phyloP scores from a whole-genome alignment of 2,113 vertebrate genomes.

The Paradisaea rubra region DNA sequence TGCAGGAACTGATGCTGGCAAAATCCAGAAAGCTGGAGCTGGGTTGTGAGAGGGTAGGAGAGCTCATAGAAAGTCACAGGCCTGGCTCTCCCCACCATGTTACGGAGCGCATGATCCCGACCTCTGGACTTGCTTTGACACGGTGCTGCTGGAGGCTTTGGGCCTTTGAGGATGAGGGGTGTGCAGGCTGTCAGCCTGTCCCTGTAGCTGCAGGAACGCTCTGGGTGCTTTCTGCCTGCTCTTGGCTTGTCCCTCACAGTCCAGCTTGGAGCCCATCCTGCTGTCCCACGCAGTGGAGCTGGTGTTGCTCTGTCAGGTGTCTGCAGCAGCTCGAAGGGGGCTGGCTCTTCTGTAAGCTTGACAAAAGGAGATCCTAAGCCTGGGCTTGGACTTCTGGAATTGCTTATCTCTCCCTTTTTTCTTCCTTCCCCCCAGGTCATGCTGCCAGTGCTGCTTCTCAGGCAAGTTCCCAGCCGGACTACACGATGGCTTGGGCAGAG shows the following conservation, averaged over 20 bases:
- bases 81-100: neutral
- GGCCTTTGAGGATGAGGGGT: neutral
- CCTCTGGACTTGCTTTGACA: neutral
- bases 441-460: constrained; percentile 84
- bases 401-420: neutral
- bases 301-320: neutral
- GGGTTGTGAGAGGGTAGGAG: neutral
- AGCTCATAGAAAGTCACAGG: fast-evolving
- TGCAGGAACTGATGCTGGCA: neutral
- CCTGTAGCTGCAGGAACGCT: neutral
- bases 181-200: neutral
- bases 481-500: constrained; percentile 94
- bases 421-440: constrained; percentile 77
- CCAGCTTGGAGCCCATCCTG: neutral
- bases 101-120: fast-evolving
- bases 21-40: neutral
- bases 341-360: neutral
- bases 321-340: neutral
- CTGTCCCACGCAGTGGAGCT: fast-evolving
- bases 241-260: neutral
- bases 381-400: neutral
- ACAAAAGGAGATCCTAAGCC: neutral
- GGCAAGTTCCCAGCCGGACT: constrained; percentile 91
- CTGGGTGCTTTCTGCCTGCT: neutral
- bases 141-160: neutral